Percentiles rank a stretch among this genome's conserved stretches.
Conservation (phyloP, 2,113 vertebrate genomes). For the Myotis yumanensis region DNA sequence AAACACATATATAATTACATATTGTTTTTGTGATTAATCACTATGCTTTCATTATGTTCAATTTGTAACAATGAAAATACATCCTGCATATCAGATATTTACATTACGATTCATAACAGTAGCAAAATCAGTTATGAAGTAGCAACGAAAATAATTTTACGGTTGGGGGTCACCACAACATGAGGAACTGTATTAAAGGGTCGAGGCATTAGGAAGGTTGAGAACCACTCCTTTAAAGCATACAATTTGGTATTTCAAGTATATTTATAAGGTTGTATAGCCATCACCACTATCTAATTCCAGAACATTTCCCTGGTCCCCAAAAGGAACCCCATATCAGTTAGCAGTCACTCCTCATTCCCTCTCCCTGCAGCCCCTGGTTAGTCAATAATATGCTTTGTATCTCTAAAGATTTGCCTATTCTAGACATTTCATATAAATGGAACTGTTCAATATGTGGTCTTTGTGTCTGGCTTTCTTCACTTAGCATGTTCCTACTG, state of each 20-base stretch:
- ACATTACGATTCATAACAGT: too few relatives aligned
- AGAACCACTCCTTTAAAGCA: not conserved
- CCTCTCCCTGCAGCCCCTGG: not conserved
- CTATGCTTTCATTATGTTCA: too few relatives aligned
- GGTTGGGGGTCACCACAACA: too few relatives aligned
- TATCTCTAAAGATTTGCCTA: not conserved
- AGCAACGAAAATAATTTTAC: too few relatives aligned
- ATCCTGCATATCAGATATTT: too few relatives aligned
- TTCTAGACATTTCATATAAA: not conserved
- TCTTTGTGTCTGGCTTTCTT: not conserved
- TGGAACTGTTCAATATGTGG: not conserved
- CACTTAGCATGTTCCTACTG: not conserved
- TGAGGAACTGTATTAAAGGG: too few relatives aligned
- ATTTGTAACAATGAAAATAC: too few relatives aligned
- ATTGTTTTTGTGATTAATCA: too few relatives aligned
- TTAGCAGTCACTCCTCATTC: not conserved
- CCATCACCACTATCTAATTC: not conserved
- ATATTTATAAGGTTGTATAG: not conserved
- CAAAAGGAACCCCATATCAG: not conserved
- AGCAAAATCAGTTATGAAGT: too few relatives aligned
- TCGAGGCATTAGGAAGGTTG: too few relatives aligned
- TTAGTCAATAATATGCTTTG: not conserved
- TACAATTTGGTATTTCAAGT: not conserved
- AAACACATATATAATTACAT: too few relatives aligned
- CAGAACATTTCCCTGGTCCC: not conserved